Percentiles rank a stretch among this genome's conserved stretches.
phyloP scores from a whole-genome alignment of 1,140 invertebrate species.

The Pseudomyrmex sp. region DNA sequence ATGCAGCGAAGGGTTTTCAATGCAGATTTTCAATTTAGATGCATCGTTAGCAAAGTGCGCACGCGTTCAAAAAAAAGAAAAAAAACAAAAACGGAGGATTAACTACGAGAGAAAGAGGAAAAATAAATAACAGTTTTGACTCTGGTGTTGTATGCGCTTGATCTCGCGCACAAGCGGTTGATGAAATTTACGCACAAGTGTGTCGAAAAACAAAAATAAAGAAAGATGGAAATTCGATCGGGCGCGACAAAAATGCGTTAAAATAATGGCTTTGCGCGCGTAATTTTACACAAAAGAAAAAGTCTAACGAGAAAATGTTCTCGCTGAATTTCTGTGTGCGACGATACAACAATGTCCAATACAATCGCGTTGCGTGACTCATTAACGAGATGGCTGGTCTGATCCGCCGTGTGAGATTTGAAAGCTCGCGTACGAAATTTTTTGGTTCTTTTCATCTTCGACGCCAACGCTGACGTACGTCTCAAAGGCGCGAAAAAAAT shows the following conservation, averaged over 20 bases:
- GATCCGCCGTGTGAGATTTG: neutral
- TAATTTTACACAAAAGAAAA: neutral
- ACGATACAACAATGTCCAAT: neutral
- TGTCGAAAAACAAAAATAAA: neutral
- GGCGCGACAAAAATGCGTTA: neutral
- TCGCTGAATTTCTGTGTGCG: no score
- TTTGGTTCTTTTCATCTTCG: neutral
- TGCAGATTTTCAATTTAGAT: slow-evolving; percentile 53
- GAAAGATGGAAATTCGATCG: neutral
- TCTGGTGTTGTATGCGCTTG: neutral
- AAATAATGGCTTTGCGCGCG: neutral
- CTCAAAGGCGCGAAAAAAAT: slow-evolving; percentile 8
- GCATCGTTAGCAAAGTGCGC: neutral
- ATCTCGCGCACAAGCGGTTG: neutral
- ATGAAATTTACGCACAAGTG: neutral
- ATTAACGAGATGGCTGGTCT: neutral
- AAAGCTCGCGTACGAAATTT: neutral
- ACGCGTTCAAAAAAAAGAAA: neutral
- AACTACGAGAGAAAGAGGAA: no score
- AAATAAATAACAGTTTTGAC: slow-evolving; percentile 37
- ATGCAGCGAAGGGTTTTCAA: slow-evolving; percentile 16
- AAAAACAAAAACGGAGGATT: neutral
- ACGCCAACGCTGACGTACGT: no score
- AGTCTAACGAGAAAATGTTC: no score
- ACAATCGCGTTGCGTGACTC: neutral